Evolutionary conservation across 2,113 vertebrate species (phyloP).

Genomic region (Martes martes): DNA sequence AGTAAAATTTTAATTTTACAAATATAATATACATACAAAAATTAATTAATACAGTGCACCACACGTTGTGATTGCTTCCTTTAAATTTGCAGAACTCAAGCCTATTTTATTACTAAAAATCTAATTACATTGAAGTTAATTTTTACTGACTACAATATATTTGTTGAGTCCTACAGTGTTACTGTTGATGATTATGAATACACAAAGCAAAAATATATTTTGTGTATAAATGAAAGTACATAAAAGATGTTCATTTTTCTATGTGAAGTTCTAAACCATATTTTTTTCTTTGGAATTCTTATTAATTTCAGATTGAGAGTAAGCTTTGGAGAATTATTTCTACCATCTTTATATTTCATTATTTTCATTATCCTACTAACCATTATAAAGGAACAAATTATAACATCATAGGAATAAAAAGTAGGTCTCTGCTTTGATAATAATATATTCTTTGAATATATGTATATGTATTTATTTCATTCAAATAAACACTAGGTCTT

Average conservation of each 20-base stretch:
- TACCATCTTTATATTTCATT: not conserved
- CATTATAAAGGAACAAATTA: not conserved
- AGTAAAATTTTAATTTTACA: not conserved
- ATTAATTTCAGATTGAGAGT: not conserved
- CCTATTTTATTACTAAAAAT: constrained; percentile 21
- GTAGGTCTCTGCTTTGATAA: not conserved
- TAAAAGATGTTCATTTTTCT: not conserved
- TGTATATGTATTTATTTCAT: not conserved
- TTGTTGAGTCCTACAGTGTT: not conserved
- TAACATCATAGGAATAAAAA: not conserved
- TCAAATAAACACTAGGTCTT: not conserved
- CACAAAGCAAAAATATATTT: not conserved
- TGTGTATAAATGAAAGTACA: not conserved
- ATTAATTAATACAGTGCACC: constrained; percentile 7
- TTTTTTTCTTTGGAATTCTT: not conserved
- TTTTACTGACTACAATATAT: constrained; percentile 48
- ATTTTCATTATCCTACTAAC: not conserved
- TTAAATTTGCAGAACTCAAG: constrained; percentile 25
- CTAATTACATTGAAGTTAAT: constrained; percentile 24
- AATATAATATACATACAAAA: constrained; percentile 39
- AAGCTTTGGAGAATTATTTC: not conserved
- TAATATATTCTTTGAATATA: not conserved
- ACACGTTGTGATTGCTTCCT: not conserved
- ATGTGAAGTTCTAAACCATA: not conserved
- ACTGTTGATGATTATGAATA: not conserved